Conservation (phyloP, 2,113 vertebrate genomes). For the Aspidoscelis tigris region DNA sequence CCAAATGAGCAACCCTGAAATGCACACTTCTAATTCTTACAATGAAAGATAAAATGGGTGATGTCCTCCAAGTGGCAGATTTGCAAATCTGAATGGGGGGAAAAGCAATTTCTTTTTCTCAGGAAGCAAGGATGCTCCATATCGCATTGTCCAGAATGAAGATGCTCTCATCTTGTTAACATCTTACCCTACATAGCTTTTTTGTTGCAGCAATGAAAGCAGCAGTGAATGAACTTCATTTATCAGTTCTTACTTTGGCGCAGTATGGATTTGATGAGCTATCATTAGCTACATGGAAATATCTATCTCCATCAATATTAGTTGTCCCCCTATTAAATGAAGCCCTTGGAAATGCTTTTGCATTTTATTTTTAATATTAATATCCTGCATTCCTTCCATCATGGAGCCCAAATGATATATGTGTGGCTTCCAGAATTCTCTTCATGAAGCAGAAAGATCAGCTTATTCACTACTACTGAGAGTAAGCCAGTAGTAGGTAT, state of each 20-base stretch:
- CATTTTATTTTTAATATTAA: too few species aligned
- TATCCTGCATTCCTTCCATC: too few species aligned
- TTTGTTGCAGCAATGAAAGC: not conserved
- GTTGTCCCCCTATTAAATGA: too few species aligned
- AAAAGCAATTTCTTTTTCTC: not conserved
- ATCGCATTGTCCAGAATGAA: not conserved
- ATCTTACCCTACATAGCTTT: not conserved
- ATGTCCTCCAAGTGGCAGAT: not conserved
- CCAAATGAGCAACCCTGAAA: constrained; percentile 52
- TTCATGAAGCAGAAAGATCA: too few species aligned
- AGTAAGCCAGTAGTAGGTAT: too few species aligned
- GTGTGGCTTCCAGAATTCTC: too few species aligned
- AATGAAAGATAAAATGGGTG: constrained; percentile 22
- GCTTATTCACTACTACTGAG: too few species aligned
- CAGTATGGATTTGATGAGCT: not conserved
- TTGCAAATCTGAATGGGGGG: constrained; percentile 18
- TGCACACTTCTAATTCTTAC: constrained; percentile 6
- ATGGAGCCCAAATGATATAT: too few species aligned
- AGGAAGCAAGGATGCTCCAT: not conserved
- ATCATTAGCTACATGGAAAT: not conserved
- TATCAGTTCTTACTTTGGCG: not conserved
- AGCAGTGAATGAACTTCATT: not conserved
- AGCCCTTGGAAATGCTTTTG: too few species aligned
- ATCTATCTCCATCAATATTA: too few species aligned
- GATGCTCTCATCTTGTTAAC: not conserved